A percentile compares a stretch with the other conserved stretches of the same genome.
phyloP scores from a whole-genome alignment of 2,113 vertebrate species.

The Peromyscus polionotus region DNA sequence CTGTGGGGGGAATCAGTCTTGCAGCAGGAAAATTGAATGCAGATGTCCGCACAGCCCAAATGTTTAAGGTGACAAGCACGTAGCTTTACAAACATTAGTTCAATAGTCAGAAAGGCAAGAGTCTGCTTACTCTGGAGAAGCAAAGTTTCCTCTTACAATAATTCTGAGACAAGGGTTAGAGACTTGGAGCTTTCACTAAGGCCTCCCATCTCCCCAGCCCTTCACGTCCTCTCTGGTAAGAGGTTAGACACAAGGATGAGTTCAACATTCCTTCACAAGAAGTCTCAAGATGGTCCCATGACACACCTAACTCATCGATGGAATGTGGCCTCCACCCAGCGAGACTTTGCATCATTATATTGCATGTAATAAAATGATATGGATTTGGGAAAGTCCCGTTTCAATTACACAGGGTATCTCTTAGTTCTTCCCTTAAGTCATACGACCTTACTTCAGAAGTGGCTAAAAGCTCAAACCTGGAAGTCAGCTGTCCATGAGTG shows the following conservation, averaged over 20 bases:
- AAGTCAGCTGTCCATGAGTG: neutral
- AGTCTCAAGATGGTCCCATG: neutral
- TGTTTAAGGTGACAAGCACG: neutral
- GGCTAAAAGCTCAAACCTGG: neutral
- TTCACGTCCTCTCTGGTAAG: conserved; percentile 22
- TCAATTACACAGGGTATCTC: neutral
- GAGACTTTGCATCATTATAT: neutral
- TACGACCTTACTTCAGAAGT: neutral
- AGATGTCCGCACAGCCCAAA: neutral
- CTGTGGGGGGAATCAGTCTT: neutral
- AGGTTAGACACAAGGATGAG: neutral
- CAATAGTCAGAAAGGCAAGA: neutral
- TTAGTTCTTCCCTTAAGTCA: neutral
- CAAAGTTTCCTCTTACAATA: neutral
- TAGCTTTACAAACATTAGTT: rapidly evolving
- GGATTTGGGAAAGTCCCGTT: neutral
- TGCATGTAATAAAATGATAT: neutral
- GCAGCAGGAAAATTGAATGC: conserved; percentile 16
- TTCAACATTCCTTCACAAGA: neutral
- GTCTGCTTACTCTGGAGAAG: neutral
- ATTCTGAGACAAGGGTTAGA: neutral
- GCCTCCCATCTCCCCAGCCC: neutral
- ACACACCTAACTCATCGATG: neutral
- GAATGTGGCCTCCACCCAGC: neutral
- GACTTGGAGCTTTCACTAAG: neutral